Base-by-base conservation (phyloP, 35 echinoderm and acorn worm species). In the Eucidaris tribuloides region DNA sequence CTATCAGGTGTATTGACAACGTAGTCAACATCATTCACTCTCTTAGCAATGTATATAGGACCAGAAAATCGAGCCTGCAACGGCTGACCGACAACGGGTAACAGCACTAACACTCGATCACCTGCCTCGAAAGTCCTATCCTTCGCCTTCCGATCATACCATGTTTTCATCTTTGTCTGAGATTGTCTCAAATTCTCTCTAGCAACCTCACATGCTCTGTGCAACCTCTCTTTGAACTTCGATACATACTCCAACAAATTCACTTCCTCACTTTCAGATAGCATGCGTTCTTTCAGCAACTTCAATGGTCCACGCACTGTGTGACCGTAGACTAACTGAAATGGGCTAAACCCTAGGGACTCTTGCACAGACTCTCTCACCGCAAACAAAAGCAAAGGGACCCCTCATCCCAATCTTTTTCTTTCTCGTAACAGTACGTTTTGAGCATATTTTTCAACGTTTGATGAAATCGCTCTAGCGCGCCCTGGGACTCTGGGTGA, bases 401-500 rank as follows among this genome's bases (percentile, higher is more conserved):
- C 46, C 20, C 92, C 82, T 85, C 62, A 62, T 81, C 72, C 81
- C 86, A 80, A 31, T 89, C 76, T 65, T 39, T 71, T 56, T 61
- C 52, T 29, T 62, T 1, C 58, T n/a, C n/a, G n/a, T n/a, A n/a
- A n/a, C n/a, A n/a, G n/a, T 66, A 91, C 4, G 76, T 61, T 76
- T 66, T 82, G 5, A 82, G 19, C 87, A 83, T 89, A 33, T 39
- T 89, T 20, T 76, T 82, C 9, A 80, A 18, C 19, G 45, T 79
- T 84, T 91, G 82, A 33, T 84, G 81, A 20, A 29, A 85, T 39
- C 72, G 34, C 50, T 84, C 81, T 17, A 91, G 32, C 22, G 76
- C 89, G 40, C 89, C 89, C 42, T 91, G 83, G 23, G 55, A 85
- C 52, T 91, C 50, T 22, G 82, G 58, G 44, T 86, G 89, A 62